Evolutionary conservation across 2,113 vertebrate species (phyloP).

Genomic region (Leucopsar rothschildi): DNA sequence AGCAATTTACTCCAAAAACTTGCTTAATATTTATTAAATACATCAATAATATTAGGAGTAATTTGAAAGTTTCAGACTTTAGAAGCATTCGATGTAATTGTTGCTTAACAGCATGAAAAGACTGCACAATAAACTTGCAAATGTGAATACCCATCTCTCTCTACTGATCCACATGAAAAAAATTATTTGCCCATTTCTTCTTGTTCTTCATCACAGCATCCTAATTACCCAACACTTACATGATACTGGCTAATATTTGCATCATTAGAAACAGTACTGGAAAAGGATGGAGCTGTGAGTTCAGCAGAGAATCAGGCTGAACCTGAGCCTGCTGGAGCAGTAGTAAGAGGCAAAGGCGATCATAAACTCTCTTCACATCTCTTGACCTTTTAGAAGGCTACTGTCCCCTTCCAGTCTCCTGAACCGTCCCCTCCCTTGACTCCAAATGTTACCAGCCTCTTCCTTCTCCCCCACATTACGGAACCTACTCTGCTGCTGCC

Average conservation of each 20-base stretch:
- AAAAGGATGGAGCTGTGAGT: not conserved
- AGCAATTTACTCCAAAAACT: not conserved
- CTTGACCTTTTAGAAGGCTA: not conserved
- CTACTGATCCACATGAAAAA: not conserved
- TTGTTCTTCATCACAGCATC: not conserved
- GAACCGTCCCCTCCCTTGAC: not conserved
- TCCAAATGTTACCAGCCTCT: not conserved
- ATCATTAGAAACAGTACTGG: not conserved
- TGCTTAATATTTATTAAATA: not conserved
- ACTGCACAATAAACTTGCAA: not conserved
- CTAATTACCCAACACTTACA: not conserved
- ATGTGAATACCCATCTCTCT: not conserved
- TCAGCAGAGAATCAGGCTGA: not conserved
- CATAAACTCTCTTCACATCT: not conserved
- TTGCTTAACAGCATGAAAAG: not conserved
- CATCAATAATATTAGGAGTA: not conserved
- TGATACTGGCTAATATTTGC: not conserved
- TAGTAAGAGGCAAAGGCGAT: not conserved
- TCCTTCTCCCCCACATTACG: not conserved
- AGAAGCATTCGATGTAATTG: fast-evolving
- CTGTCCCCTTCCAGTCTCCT: not conserved
- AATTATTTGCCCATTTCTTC: not conserved
- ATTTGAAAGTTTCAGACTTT: not conserved
- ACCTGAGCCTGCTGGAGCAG: not conserved
- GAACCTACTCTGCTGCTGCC: not conserved